Base-by-base conservation (phyloP, 2,113 vertebrate species). In the Chitala chitala region DNA sequence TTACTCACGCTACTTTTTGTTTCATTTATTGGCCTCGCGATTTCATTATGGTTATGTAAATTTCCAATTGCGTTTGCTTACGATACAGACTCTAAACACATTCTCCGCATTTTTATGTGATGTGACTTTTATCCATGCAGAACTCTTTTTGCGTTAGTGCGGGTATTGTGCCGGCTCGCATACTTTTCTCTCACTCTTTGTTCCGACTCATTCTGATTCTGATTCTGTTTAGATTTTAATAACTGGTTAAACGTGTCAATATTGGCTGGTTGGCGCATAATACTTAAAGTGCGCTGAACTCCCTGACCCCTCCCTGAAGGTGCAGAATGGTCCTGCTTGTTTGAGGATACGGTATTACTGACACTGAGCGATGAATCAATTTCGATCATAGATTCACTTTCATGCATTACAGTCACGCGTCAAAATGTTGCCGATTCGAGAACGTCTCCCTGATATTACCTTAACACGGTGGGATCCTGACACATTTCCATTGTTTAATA, bases 301-400 rank as follows among this genome's bases (percentile, higher is more conserved):
- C 89, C 85, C 78, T 89, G 90, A 94, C 91, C 92, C 86, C 70
- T 78, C 81, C 85, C 82, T 87, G 85, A 85, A 85, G 84, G 79
- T 80, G 82, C 72, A 75, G 80, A 86, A 83, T 89, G 91, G 89
- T 85, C 80, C 88, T 88, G 90, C 85, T 38, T 40, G 63, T 65
- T 38, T 42, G 59, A 3, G 59, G n/a, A 13, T 33, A 38, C 59
- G 31, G 59, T 29, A 20, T 17, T 33, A 29, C 59, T n/a, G 38
- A 38, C 59, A 33, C 31, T 20, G 7, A 20, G 31, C 33, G 59
- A 63, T 59, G 33, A 63, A 63, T 36, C 29, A 5, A 17, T 63
- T 36, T n/a, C 22, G 64, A 48, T 44, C 26, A 44, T 17, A 13
- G 10, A 7, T n/a, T 29, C 29, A 46, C 33, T 63, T 68, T 77